A percentile compares a stretch with the other conserved stretches of the same genome.
These are phyloP conservation scores for Pterocles gutturalis DNA, from an alignment of 2,113 vertebrate species.

Conservation along the genomic window DNA sequence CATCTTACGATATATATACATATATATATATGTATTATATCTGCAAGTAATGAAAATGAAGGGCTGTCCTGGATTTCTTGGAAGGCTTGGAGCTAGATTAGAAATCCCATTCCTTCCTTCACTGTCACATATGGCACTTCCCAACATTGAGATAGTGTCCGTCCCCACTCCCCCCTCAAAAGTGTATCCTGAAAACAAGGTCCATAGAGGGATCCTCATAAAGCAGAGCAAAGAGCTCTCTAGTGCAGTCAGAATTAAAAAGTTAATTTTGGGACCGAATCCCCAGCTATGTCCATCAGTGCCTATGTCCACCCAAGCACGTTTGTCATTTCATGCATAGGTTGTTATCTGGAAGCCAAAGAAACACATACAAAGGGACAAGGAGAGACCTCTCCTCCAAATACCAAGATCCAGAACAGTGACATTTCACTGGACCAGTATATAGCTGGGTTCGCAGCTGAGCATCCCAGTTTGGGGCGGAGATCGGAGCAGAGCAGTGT, in stretches of 20 bases:
- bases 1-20: background rate
- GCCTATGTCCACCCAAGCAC: background rate
- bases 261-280: background rate
- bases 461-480: background rate
- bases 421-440: background rate
- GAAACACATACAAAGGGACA: background rate
- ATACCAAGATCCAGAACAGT: background rate
- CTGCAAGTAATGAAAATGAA: background rate
- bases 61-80: background rate
- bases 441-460: background rate
- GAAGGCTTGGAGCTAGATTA: background rate
- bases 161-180: too few relatives aligned
- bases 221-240: background rate
- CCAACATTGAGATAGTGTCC: rapidly evolving
- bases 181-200: background rate
- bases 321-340: background rate
- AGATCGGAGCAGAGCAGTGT: background rate
- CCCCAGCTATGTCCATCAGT: background rate
- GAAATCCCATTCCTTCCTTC: background rate
- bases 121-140: background rate
- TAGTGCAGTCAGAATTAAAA: background rate
- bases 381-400: background rate
- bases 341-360: background rate
- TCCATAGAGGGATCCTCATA: background rate
- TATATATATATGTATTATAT: background rate